These are phyloP conservation scores for Drosophila sp. DNA, from an alignment of 1,140 invertebrate species.

Conservation along the genomic window DNA sequence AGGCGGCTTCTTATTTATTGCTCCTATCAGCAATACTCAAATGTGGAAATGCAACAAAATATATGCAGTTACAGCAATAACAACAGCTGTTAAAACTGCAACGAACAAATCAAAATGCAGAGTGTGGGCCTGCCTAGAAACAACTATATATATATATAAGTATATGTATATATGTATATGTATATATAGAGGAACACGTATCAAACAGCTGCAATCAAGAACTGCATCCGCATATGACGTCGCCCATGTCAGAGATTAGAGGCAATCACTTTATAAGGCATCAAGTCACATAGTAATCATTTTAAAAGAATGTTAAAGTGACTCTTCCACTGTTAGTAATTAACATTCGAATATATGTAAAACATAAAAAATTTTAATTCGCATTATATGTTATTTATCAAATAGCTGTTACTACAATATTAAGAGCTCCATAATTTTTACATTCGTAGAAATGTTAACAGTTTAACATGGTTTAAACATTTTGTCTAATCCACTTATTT, in stretches of 20 bases:
- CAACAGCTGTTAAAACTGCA: slow-evolving; percentile 43
- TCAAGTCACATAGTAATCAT: background rate
- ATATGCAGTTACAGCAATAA: slow-evolving; percentile 19
- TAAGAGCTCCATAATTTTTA: too few species aligned
- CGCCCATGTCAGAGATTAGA: slow-evolving; percentile 2
- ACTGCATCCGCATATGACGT: slow-evolving; percentile 54
- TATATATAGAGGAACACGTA: slow-evolving; percentile 20
- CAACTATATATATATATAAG: slow-evolving; percentile 22
- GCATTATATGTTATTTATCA: background rate
- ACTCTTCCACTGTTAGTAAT: background rate
- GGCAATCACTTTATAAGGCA: background rate
- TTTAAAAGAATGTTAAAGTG: background rate
- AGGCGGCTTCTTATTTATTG: slow-evolving; percentile 38
- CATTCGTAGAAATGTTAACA: too few species aligned
- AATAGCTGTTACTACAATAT: background rate
- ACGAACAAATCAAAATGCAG: slow-evolving; percentile 24
- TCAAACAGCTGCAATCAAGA: slow-evolving; percentile 27
- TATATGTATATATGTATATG: too few species aligned
- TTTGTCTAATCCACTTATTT: too few species aligned
- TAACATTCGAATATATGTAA: too few species aligned
- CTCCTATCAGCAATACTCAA: slow-evolving; percentile 41
- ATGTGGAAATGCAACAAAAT: slow-evolving; percentile 47
- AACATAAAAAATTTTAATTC: too few species aligned
- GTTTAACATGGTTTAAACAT: too few species aligned
- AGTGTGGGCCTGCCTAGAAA: slow-evolving; percentile 27